Percentiles rank a stretch among this genome's conserved stretches.
Conservation (phyloP, 2,113 vertebrate genomes). For the Peromyscus californicus region DNA sequence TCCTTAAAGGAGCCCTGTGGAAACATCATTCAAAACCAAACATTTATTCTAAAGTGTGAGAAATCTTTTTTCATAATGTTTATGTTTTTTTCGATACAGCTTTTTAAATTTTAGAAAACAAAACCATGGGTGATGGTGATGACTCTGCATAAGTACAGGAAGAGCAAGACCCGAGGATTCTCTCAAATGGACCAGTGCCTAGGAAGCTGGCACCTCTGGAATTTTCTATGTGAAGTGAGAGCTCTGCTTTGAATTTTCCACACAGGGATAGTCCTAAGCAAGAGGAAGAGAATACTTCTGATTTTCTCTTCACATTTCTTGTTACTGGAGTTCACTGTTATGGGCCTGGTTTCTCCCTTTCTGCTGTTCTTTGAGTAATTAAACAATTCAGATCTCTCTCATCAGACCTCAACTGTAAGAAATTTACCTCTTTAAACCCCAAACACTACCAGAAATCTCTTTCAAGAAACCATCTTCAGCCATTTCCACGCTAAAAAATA, state of each 20-base stretch:
- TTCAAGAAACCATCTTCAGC: neutral
- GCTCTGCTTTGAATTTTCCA: neutral
- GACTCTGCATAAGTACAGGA: neutral
- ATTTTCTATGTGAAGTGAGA: neutral
- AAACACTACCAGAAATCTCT: neutral
- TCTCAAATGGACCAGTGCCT: neutral
- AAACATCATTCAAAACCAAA: constrained; percentile 17
- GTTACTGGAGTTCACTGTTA: neutral
- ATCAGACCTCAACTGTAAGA: neutral
- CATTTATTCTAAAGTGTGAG: neutral
- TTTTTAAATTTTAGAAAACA: constrained; percentile 35
- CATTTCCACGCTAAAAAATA: neutral
- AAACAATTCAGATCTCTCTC: neutral
- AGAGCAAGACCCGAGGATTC: neutral
- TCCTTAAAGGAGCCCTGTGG: neutral
- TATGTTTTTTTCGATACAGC: neutral
- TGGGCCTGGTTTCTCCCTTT: neutral
- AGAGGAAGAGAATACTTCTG: neutral
- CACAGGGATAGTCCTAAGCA: neutral
- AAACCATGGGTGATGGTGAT: neutral
- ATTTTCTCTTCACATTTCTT: neutral
- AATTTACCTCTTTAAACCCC: neutral
- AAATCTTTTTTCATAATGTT: neutral
- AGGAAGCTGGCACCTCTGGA: neutral
- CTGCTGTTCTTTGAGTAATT: neutral